Base-by-base conservation (phyloP, 2,888 invertebrate genomes). In the Drosophila kuntzei region DNA sequence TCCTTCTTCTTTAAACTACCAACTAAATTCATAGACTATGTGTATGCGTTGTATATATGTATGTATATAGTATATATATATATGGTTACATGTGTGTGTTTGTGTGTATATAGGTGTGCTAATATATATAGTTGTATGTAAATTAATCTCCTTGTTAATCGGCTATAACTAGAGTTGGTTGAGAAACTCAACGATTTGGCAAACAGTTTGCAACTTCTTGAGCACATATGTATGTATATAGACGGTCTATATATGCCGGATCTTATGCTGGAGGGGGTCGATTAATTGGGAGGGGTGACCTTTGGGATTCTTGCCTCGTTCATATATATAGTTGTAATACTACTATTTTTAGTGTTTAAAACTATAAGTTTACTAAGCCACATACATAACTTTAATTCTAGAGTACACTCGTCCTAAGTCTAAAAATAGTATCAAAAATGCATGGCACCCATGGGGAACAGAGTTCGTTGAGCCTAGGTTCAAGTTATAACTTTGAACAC, bases 321-420 rank as follows among this genome's bases (percentile, higher is more conserved):
- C 27, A 43, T 60, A 79, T 64, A 64, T 55, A 51, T 68, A 68
- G 58, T 68, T 60, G 61, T 79, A 79, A 63, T 68, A 43, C 68
- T 85, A 87, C 14, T 58, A 75, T 65, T 70, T 60, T 69, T 62
- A 67, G 41, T 76, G 83, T 87, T 87, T 89, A 85, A 77, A 87
- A 85, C 89, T 85, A 85, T 85, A 89, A 85, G 85, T 89, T 85
- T 87, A 71, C 86, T 85, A 85, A 85, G 85, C 85, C 85, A 85
- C 85, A 85, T 75, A 89, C 70, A 84, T 84, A 83, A 83, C 73
- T 77, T 71, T 63, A 73, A 63, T 75, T 84, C 46, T 57, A 62
- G 55, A 87, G 53, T 72, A 36, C 41, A 37, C 43, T 55, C 50
- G 12, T 63, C 43, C 71, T 66, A 61, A 71, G n/a, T n/a, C n/a